Evolutionary conservation across 2,888 invertebrate species (phyloP).

Genomic region (Lasioglossum zephyrum): DNA sequence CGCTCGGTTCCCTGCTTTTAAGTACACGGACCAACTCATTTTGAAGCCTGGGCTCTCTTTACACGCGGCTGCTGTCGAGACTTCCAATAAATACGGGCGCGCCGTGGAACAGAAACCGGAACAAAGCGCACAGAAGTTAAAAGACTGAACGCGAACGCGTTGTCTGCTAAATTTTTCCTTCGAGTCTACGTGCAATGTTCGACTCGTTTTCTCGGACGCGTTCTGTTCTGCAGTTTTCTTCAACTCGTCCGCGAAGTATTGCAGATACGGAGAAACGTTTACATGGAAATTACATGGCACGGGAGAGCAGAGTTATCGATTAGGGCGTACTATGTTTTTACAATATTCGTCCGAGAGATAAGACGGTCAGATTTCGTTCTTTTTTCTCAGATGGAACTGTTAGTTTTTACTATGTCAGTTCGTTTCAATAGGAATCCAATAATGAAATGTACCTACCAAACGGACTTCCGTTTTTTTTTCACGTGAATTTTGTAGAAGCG

Average conservation of each 20-base stretch:
- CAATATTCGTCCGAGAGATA: neutral
- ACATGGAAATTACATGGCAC: neutral
- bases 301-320: neutral
- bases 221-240: slow-evolving; percentile 1
- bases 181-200: slow-evolving; percentile 21
- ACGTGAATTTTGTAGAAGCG: neutral
- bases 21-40: slow-evolving; percentile 33
- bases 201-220: slow-evolving; percentile 14
- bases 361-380: neutral
- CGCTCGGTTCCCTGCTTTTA: slow-evolving; percentile 17
- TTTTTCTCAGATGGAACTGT: neutral
- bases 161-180: slow-evolving; percentile 40
- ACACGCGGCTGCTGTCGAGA: neutral
- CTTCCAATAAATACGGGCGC: slow-evolving; percentile 37
- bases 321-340: neutral
- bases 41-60: slow-evolving; percentile 36
- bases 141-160: slow-evolving; percentile 14
- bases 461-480: neutral
- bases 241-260: neutral
- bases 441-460: neutral
- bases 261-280: neutral
- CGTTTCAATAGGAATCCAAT: neutral
- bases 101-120: neutral
- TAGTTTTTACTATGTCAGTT: neutral
- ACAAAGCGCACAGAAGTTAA: slow-evolving; percentile 28